A percentile compares a stretch with the other conserved stretches of the same genome.
Conservation (phyloP, 1,140 invertebrate species). For the Cardiocondyla obscurior region DNA sequence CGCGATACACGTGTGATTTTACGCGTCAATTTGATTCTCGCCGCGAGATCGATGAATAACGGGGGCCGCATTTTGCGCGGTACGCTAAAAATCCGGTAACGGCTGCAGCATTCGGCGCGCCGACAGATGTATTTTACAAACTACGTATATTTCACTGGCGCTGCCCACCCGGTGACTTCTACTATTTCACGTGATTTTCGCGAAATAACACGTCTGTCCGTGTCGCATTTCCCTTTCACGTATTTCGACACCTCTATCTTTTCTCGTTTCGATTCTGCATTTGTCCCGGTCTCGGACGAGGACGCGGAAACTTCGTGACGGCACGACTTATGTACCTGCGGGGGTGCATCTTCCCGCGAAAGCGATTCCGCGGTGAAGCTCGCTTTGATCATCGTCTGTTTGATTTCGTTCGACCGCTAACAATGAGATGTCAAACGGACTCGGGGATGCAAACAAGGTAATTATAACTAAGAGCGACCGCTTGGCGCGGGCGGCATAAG, state of each 20-base stretch:
- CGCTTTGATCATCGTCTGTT: constrained; percentile 21
- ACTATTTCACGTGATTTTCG: constrained; percentile 33
- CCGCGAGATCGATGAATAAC: constrained; percentile 27
- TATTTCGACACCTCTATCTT: constrained; percentile 14
- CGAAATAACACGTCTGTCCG: constrained; percentile 18
- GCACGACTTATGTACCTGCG: background rate
- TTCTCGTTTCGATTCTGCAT: constrained; percentile 30
- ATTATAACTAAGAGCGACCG: constrained; percentile 55
- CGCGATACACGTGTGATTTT: constrained; percentile 7
- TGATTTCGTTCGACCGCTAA: constrained; percentile 7
- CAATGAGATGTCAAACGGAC: constrained; percentile 56
- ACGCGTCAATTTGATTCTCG: background rate
- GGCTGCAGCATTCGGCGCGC: background rate
- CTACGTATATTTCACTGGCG: constrained; percentile 22
- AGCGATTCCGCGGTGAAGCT: constrained; percentile 17
- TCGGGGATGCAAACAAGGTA: constrained; percentile 60
- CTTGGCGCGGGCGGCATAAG: constrained; percentile 14
- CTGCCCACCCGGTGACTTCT: constrained; percentile 11
- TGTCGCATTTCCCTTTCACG: background rate
- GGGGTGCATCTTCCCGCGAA: background rate
- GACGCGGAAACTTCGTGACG: background rate
- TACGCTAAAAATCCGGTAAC: constrained; percentile 37
- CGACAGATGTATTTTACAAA: constrained; percentile 34
- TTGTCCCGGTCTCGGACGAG: background rate
- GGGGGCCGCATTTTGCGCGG: constrained; percentile 3